phyloP scores from a whole-genome alignment of 2,888 invertebrate genomes.

The Lochmaea crataegi region DNA sequence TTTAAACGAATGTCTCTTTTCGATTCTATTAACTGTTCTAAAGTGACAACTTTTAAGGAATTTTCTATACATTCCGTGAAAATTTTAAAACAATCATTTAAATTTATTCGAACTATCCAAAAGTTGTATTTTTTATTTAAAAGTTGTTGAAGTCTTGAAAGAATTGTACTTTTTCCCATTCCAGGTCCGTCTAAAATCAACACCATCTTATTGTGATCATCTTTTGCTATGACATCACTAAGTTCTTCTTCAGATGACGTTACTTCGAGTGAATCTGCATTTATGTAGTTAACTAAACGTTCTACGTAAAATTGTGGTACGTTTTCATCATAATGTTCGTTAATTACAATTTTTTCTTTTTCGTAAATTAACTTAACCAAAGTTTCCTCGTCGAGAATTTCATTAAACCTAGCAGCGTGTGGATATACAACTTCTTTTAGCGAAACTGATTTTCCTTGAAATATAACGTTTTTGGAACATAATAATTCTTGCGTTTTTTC shows the following conservation, averaged over 20 bases:
- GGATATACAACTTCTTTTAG: not conserved
- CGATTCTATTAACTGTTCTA: not conserved
- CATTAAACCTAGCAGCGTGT: not conserved
- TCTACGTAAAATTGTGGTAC: not conserved
- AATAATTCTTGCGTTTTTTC: not conserved
- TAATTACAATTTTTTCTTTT: not conserved
- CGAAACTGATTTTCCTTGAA: not conserved
- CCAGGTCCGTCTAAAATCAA: constrained; percentile 23
- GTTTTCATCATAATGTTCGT: not conserved
- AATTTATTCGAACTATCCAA: constrained; percentile 17
- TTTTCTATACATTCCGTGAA: not conserved
- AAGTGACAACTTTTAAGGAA: not conserved
- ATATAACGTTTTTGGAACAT: not conserved
- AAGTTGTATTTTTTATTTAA: constrained; percentile 6
- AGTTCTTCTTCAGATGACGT: not conserved
- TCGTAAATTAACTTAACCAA: not conserved
- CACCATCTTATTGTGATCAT: not conserved
- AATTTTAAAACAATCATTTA: constrained; percentile 6
- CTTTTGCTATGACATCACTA: not conserved
- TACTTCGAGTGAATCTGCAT: not conserved
- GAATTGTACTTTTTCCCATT: constrained; percentile 23
- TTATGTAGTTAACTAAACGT: not conserved
- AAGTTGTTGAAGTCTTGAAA: constrained; percentile 4
- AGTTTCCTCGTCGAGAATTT: not conserved
- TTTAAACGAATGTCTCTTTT: not conserved